phyloP scores from a whole-genome alignment of 2,888 invertebrate species.

The Melanostoma scalare region DNA sequence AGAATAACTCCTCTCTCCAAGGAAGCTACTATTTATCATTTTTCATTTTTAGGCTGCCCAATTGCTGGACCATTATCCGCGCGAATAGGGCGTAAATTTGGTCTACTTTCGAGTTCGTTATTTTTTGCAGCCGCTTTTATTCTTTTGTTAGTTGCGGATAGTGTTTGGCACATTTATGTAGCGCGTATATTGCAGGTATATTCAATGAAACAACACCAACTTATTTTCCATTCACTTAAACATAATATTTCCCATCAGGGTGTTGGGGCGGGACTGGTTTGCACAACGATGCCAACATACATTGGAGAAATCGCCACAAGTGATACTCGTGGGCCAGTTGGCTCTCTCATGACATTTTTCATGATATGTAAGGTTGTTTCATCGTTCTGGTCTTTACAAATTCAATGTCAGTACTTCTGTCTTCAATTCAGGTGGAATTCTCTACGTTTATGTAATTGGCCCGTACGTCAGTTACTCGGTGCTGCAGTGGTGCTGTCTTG shows the following conservation, averaged over 20 bases:
- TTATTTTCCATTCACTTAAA: not conserved
- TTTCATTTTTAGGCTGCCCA: slow-evolving; percentile 84
- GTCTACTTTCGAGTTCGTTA: slow-evolving; percentile 85
- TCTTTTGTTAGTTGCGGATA: slow-evolving; percentile 84
- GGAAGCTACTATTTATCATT: slow-evolving; percentile 80
- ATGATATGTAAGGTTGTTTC: slow-evolving; percentile 82
- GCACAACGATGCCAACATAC: slow-evolving; percentile 91
- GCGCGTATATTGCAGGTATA: slow-evolving; percentile 78
- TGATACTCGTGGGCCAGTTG: slow-evolving; percentile 90
- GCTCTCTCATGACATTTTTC: slow-evolving; percentile 90
- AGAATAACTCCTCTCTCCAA: slow-evolving; percentile 51
- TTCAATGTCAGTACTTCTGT: not conserved
- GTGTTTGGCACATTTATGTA: slow-evolving; percentile 84
- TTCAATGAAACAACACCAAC: slow-evolving; percentile 75
- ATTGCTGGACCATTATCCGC: slow-evolving; percentile 84
- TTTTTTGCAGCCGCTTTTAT: slow-evolving; percentile 88
- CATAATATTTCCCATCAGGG: slow-evolving; percentile 80
- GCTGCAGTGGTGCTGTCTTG: slow-evolving; percentile 86
- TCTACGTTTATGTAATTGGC: slow-evolving; percentile 88
- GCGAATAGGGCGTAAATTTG: slow-evolving; percentile 86
- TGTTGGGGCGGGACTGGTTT: slow-evolving; percentile 86
- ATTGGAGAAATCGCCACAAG: slow-evolving; percentile 92
- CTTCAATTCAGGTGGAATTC: slow-evolving; percentile 83
- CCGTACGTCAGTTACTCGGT: slow-evolving; percentile 87
- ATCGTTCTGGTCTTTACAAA: not conserved